These are phyloP conservation scores for Drosophila sp. DNA, from an alignment of 1,140 invertebrate genomes.

Conservation along the genomic window DNA sequence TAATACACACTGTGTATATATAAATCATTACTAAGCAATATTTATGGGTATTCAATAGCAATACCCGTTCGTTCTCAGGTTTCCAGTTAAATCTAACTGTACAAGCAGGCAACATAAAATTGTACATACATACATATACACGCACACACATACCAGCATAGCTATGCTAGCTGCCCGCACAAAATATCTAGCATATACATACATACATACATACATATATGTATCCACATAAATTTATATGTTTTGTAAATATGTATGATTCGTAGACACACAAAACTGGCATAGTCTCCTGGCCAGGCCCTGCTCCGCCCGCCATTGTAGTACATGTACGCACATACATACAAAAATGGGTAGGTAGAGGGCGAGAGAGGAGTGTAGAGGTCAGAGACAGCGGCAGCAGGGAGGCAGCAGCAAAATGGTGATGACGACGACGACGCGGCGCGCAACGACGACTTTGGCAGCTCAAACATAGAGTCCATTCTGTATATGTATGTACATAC, in stretches of 20 bases:
- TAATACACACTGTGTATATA: not conserved
- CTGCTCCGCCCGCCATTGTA: conserved; percentile 51
- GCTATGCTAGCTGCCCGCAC: conserved; percentile 16
- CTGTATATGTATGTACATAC: conserved; percentile 1
- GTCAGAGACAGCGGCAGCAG: conserved; percentile 3
- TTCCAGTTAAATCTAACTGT: conserved; percentile 20
- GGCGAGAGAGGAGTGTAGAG: conserved; percentile 15
- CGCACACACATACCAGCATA: conserved; percentile 13
- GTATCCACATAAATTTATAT: conserved; percentile 38
- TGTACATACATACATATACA: conserved; percentile 5
- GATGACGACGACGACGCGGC: conserved; percentile 34
- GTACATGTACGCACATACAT: conserved; percentile 24
- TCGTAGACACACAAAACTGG: conserved; percentile 61
- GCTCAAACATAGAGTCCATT: conserved; percentile 28
- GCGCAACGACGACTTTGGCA: conserved; percentile 47
- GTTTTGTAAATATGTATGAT: conserved; percentile 6
- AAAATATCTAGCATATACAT: conserved; percentile 36
- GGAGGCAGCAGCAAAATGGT: conserved; percentile 19
- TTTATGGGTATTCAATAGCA: conserved; percentile 24
- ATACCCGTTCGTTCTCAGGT: conserved; percentile 13
- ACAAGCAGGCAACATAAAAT: conserved; percentile 14
- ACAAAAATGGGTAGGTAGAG: conserved; percentile 24
- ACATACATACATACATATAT: conserved; percentile 13
- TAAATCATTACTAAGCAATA: conserved; percentile 16
- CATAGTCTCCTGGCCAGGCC: conserved; percentile 73